Base-by-base conservation (phyloP, 2,797 vertebrate genomes). In the Agapornis canus region DNA sequence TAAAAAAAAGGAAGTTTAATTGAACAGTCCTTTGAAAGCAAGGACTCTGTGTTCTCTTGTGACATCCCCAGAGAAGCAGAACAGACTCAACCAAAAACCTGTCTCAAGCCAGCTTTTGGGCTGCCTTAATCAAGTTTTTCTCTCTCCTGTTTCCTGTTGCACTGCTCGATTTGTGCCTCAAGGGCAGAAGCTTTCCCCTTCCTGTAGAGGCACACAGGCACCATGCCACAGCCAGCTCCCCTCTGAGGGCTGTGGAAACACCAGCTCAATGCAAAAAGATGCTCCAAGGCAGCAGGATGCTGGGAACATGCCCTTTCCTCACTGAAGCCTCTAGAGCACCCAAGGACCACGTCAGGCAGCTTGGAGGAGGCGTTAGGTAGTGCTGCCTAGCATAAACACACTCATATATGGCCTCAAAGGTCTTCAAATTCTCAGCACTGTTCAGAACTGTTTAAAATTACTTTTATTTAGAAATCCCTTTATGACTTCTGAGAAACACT, bases 181-280 rank as follows among this genome's bases (percentile, higher is more conserved):
- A 23, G 37, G n/a, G 14, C 25, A 81, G 77, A 25, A 78, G 5
- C 6, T 73, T 42, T 87, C 19, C 5, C 3, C 1, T 59, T 65
- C 37, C 60, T 80, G 23, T 21, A 78, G 68, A 68, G 10, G 10
- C 19, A 9, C 21, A 7, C 0, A 5, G 13, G 15, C 29, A 48
- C 16, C 0, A 0, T 29, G 11, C 21, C 1, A 1, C 6, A 39
- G 22, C 3, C 5, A 8, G 8, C 11, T 10, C 16, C 7, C 6
- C 4, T 3, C 18, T 0, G 25, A 66, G 29, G 27, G 59, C 32
- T 32, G 22, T 40, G 35, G 49, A 83, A 77, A 39, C 65, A 64
- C 5, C 27, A 68, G 22, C 23, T 13, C 35, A 52, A 22, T 0
- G 0, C 8, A 1, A 12, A 1, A 12, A 35, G 15, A 47, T 29